Evolutionary conservation across 1,140 invertebrate genomes (phyloP).

Genomic region (Apis cerana): DNA sequence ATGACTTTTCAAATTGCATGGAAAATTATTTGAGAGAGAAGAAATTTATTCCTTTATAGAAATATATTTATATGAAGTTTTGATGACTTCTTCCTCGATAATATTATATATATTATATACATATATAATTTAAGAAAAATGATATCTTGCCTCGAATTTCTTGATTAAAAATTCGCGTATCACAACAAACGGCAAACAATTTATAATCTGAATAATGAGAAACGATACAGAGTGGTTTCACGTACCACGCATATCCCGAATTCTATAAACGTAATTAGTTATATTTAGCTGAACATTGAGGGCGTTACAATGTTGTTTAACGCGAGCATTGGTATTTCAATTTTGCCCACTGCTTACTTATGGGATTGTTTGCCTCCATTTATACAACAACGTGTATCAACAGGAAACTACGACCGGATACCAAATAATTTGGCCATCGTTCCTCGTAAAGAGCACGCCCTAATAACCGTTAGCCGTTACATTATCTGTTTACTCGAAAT

Average conservation of each 20-base stretch:
- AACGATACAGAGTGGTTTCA: not conserved
- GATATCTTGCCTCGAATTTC: too few relatives aligned
- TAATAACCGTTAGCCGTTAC: constrained; percentile 9
- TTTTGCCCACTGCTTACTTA: not conserved
- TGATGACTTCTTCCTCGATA: too few relatives aligned
- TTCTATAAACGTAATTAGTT: constrained; percentile 1
- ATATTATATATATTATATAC: too few relatives aligned
- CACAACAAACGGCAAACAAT: not conserved
- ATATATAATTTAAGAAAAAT: too few relatives aligned
- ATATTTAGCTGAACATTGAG: not conserved
- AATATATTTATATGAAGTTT: too few relatives aligned
- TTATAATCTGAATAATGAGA: not conserved
- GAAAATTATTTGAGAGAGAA: too few relatives aligned
- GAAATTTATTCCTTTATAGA: too few relatives aligned
- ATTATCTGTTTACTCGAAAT: constrained; percentile 8
- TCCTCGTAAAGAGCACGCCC: constrained; percentile 4
- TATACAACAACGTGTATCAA: constrained; percentile 6
- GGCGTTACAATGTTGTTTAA: not conserved
- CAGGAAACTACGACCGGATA: not conserved
- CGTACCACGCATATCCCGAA: not conserved
- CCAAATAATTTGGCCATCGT: not conserved
- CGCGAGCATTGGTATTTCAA: not conserved
- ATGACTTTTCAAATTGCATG: not conserved
- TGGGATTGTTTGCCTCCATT: not conserved
- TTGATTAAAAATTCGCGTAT: not conserved